Evolutionary conservation across 2,888 invertebrate species (phyloP), one percentile per base, ranked within the genome.

Genomic region (Drosophila ezoana): DNA sequence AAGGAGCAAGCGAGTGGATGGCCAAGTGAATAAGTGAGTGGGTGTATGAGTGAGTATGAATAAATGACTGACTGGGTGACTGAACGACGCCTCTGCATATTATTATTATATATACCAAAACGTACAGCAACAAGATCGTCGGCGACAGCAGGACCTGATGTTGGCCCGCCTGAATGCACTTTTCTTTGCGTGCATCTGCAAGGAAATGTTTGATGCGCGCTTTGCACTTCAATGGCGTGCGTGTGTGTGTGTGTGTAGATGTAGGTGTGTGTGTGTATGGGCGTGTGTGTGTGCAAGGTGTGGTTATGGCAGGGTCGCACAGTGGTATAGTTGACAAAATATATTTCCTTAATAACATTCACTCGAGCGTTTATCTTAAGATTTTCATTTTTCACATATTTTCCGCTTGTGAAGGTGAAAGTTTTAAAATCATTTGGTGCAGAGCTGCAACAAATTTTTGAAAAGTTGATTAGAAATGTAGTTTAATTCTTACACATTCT

Each of bases 61-160:
- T 51, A 23, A 79, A 65, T 76, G 82, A 70, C 65, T 62, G 68
- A 67, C 60, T 76, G 84, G 52, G 63, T 76, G 64, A 72, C 75
- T 73, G 76, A 43, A 61, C 66, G 60, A 64, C 60, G 47, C 38
- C 44, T 45, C 33, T 49, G 53, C 35, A 54, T 38, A 69, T 44
- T 63, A 58, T 33, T 28, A 28, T 28, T 8, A 28, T 28, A 28
- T 28, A 28, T 8, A 28, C 28, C 28, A 28, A 28, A 28, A 28
- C 8, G 28, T 28, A 28, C 51, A 38, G 48, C 49, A 28, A 49
- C 40, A 59, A 62, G 62, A 62, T 63, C 61, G 23, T 63, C 41
- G 23, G 47, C 33, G 41, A 33, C 41, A 35, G 40, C 48, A 41
- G 47, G 5, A 33, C 20, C 44, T 32, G 45, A 47, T 6, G 18